Evolutionary conservation across 2,888 invertebrate genomes (phyloP), one percentile per base, ranked within the genome.

Genomic region (Ommatoiulus sabulosus): DNA sequence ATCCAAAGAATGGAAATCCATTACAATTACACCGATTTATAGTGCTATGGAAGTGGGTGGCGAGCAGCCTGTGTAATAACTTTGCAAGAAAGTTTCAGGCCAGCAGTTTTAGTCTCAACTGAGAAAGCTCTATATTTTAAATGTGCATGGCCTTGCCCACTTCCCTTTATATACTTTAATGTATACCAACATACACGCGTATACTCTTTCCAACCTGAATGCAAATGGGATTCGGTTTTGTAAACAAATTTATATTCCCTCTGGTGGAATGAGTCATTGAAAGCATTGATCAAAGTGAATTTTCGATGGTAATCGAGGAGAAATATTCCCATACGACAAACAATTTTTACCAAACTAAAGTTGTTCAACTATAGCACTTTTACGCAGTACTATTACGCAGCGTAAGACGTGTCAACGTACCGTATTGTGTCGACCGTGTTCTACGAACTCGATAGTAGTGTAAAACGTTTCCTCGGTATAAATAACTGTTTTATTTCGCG

Each of bases 1-100:
- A 72, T 72, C 72, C 72, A 10, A 72, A 72, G 72, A 72, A 72
- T 24, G 8, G 72, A 24, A 72, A 72, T 72, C 72, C 72, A 72
- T 72, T 72, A 72, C 72, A 24, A 72, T 72, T 72, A 72, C 20
- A 72, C 24, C 20, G 72, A 24, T 72, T 24, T 72, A 72, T 72
- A 24, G 24, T 72, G 72, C 15, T 3, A 12, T 46, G 52, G 12
- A 17, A 15, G 10, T 17, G 52, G 52, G 52, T 15, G 15, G 8
- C 12, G 46, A 12, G 46, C 46, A 46, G 35, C 46, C 12, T 46
- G 7, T 3, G 46, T 3, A 46, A 46, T 46, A 46, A 46, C 12
- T 46, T 12, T 7, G 46, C 46, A 46, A 46, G 46, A 46, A 10
- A 46, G 46, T 46, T 46, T 10, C 46, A 46, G 46, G 12, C 46